Base-by-base conservation (phyloP, 2,113 vertebrate genomes). In the Onychostruthus taczanowskii region DNA sequence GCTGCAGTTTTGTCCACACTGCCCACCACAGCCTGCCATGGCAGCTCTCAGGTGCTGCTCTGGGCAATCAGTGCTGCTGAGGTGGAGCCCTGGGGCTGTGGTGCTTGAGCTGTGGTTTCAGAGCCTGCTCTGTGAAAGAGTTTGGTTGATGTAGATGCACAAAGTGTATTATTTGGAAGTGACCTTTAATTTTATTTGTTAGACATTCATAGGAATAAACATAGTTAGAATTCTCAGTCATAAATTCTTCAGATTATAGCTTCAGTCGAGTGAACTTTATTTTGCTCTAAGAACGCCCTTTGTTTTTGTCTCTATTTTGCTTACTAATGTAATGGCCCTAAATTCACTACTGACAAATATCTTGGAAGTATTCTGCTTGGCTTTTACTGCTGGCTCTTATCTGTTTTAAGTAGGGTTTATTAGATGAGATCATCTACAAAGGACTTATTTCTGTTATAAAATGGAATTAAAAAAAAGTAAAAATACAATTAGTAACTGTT, bases 391-490 rank as follows among this genome's bases (percentile, higher is more conserved):
- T 76, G 87, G 89, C 74, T 69, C 67, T 82, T 84, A 77, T 96
- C 95, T 90, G 85, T 69, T 87, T 89, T 66, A 72, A 94, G 87
- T 64, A 49, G 73, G 69, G 72, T 87, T 79, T 89, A 91, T 93
- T 91, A 93, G 96, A 93, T 95, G 95, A 96, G 89, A 91, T 95
- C 89, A 93, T 95, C 92, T 89, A 73, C 59, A 62, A 88, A 93
- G 79, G 93, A 87, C 81, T 95, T 85, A 90, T 52, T 94, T 92
- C 58, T 94, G 84, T 96, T 93, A 77, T 94, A 78, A 94, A 93
- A 94, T 93, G 93, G 87, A 96, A 94, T 95, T 97, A 22, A 78
- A 96, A 96, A 89, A 87, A 88, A 87, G 67, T 75, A 87, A 96
- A 95, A 78, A 93, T 87, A 93, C 93, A 95, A 93, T 95, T 95